Evolutionary conservation across 2,888 invertebrate species (phyloP).

Genomic region (Xylocampa areola): DNA sequence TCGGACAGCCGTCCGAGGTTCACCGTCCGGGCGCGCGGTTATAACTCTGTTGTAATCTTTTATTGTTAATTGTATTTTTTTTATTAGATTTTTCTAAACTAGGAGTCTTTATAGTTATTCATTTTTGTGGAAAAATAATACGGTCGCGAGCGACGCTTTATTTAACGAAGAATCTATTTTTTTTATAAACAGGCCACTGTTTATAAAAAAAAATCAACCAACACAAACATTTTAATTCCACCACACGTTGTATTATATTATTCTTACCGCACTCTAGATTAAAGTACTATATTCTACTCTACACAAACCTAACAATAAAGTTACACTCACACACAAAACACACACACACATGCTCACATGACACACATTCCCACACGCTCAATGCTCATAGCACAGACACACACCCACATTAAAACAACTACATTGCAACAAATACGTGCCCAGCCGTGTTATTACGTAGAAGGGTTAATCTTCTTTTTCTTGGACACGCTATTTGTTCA

Average conservation of each 20-base stretch:
- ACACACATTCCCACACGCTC: neutral
- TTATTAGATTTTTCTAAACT: slow-evolving; percentile 15
- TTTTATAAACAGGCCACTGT: too few species aligned
- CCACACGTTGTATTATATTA: slow-evolving; percentile 3
- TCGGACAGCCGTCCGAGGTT: slow-evolving; percentile 46
- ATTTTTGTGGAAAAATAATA: too few species aligned
- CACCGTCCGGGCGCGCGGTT: slow-evolving; percentile 20
- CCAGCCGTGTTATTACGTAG: slow-evolving; percentile 32
- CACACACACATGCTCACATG: too few species aligned
- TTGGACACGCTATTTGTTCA: slow-evolving; percentile 41
- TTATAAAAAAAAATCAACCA: too few species aligned
- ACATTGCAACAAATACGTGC: slow-evolving; percentile 11
- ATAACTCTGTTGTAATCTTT: slow-evolving; percentile 9
- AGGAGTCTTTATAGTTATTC: slow-evolving; percentile 10
- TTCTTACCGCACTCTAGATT: slow-evolving; percentile 3
- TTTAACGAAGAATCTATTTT: too few species aligned
- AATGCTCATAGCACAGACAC: neutral
- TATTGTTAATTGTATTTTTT: slow-evolving; percentile 30
- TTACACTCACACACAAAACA: slow-evolving; percentile 11
- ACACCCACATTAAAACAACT: neutral
- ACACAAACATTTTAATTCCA: neutral
- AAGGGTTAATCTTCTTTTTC: slow-evolving; percentile 40
- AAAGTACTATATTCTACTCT: slow-evolving; percentile 21
- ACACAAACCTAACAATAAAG: slow-evolving; percentile 40
- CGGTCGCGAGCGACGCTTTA: too few species aligned